Evolutionary conservation across 2,113 vertebrate genomes (phyloP), one percentile per base, ranked within the genome.

Genomic region (Channa argus): DNA sequence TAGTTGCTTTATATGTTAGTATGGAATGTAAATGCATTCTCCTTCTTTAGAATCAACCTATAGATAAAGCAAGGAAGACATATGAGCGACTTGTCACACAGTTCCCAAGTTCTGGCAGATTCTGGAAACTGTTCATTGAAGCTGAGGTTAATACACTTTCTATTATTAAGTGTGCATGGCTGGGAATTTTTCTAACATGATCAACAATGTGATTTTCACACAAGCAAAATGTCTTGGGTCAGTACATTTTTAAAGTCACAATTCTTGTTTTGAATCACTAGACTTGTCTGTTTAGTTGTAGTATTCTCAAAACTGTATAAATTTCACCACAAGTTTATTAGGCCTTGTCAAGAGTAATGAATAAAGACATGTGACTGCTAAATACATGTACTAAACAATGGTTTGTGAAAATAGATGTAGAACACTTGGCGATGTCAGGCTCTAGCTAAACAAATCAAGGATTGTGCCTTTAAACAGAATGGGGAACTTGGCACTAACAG

Each of bases 101-200:
- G 96, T 99, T 99, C 95, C 97, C 98, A 92, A 99, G 97, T 96
- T 99, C 98, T 95, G 98, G 98, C 95, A 96, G 98, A 97, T 99
- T 99, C 97, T 99, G 98, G 98, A 99, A 99, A 95, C 96, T 99
- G 88, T 99, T 96, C 97, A 99, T 99, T 96, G 98, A 99, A 97
- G 98, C 98, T 81, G 98, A 99, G 98, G 98, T 99, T 98, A 97
- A 97, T 96, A 95, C 93, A 58, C 73, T 88, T 85, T 90, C 56
- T 24, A 81, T 79, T 96, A 94, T 90, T 92, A 73, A 75, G 90
- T 92, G 86, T 94, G 92, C 91, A 92, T 92, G 92, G 80, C 80
- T 86, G 89, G 83, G 83, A 68, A 45, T 76, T 86, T 89, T 84
- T 84, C 83, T 83, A 79, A 88, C 83, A 84, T 80, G 90, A 93